phyloP scores from a whole-genome alignment of 2,797 vertebrate genomes.

The Bovichtus diacanthus region DNA sequence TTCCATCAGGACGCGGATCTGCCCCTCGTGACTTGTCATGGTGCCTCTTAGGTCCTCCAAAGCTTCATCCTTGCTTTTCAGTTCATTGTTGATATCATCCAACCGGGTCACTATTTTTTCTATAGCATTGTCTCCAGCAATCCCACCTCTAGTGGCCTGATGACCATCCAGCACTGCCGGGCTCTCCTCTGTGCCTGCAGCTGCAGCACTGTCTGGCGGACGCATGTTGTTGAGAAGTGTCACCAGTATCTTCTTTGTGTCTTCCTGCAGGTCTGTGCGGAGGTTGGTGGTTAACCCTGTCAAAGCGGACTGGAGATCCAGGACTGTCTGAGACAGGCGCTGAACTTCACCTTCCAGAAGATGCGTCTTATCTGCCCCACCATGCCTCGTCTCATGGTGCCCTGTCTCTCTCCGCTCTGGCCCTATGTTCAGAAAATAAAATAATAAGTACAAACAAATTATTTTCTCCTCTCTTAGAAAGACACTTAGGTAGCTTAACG shows the following conservation, averaged over 20 bases:
- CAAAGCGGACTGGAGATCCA: constrained; percentile 92
- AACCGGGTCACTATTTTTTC: constrained; percentile 90
- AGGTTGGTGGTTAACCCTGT: constrained; percentile 88
- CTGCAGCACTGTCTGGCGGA: constrained; percentile 74
- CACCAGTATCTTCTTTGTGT: constrained; percentile 89
- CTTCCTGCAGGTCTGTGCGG: constrained; percentile 89
- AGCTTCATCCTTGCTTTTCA: constrained; percentile 90
- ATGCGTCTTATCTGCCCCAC: constrained; percentile 87
- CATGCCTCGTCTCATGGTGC: constrained; percentile 70
- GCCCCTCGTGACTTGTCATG: constrained; percentile 91
- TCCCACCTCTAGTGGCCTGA: constrained; percentile 77
- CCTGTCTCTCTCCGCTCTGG: constrained; percentile 80
- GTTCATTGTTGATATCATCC: constrained; percentile 86
- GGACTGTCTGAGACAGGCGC: constrained; percentile 92
- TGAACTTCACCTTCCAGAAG: constrained; percentile 93
- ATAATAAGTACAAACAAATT: neutral
- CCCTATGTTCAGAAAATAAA: constrained; percentile 62
- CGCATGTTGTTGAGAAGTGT: constrained; percentile 89
- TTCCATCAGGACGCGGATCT: constrained; percentile 92
- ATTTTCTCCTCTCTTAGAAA: neutral
- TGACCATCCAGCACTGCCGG: constrained; percentile 82
- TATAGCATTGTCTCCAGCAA: constrained; percentile 80
- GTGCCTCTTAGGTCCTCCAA: constrained; percentile 91
- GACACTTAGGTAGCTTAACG: neutral
- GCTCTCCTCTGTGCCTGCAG: constrained; percentile 82